Base-by-base conservation (phyloP, 2,797 vertebrate genomes). In the Phataginus tricuspis region DNA sequence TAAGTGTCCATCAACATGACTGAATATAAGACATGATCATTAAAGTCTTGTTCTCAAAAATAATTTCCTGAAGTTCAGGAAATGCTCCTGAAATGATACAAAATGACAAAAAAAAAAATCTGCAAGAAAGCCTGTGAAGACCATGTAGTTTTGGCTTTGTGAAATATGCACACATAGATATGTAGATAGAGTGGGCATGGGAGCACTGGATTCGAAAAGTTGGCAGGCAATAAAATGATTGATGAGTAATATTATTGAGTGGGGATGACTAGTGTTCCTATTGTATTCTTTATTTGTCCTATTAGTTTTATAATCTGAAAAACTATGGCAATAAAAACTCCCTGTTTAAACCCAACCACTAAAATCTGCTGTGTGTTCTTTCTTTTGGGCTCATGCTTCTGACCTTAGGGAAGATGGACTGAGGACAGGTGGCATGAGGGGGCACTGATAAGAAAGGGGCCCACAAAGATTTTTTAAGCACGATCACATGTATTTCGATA, bases 401-500 rank as follows among this genome's bases (percentile, higher is more conserved):
- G 4, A 49, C 14, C 31, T 31, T 1, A 21, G 45, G 59, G 8
- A 91, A 23, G 29, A 18, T 0, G 8, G 59, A 3, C 1, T 1
- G 39, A 12, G n/a, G 8, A 27, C 9, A 0, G 78, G 23, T 4
- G 72, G 16, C 16, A 45, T 45, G 45, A 4, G 0, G n/a, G 4
- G 42, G 14, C 7, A 4, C 53, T 34, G 57, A 19, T 1, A 16
- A 16, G 5, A 12, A 27, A 42, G 16, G 1, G 11, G 11, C 29
- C 12, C 61, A 8, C 7, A 0, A 5, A 0, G 15, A 57, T 2
- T 12, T 34, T 23, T 29, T 19, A 11, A 18, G n/a, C 14, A 49
- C 0, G 23, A 4, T 12, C 23, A 23, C 0, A 0, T 23, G 2
- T 31, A 59, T 5, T 7, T 12, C 55, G 16, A 9, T 1, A 15